Evolutionary conservation across 2,888 invertebrate species (phyloP).

Genomic region (Drosophila multiciliata): DNA sequence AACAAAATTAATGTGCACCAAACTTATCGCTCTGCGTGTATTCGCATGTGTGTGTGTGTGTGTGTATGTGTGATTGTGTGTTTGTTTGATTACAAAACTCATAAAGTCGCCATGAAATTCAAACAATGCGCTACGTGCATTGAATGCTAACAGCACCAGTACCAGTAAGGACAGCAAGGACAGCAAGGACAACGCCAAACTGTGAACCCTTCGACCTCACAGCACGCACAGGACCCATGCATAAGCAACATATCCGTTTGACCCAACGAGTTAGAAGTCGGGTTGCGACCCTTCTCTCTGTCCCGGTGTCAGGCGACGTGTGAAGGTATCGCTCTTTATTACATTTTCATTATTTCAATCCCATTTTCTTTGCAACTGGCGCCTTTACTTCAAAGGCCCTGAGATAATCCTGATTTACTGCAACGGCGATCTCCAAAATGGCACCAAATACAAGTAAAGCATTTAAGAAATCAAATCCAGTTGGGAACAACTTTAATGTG

Average conservation of each 20-base stretch:
- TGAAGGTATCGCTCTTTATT: conserved; percentile 63
- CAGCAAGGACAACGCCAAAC: conserved; percentile 32
- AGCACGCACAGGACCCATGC: conserved; percentile 50
- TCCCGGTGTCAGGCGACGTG: conserved; percentile 34
- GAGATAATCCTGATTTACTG: conserved; percentile 58
- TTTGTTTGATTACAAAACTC: conserved; percentile 78
- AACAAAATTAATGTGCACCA: conserved; percentile 59
- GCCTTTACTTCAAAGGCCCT: conserved; percentile 38
- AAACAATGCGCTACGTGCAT: conserved; percentile 80
- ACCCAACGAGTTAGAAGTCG: conserved; percentile 71
- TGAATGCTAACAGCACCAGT: conserved; percentile 53
- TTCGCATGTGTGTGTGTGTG: conserved; percentile 14
- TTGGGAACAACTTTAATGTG: conserved; percentile 48
- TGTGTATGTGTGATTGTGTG: conserved; percentile 34
- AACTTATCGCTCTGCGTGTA: conserved; percentile 21
- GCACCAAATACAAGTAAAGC: conserved; percentile 3
- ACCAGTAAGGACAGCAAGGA: conserved; percentile 11
- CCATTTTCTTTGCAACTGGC: conserved; percentile 53
- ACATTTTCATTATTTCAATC: conserved; percentile 75
- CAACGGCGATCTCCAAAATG: background rate
- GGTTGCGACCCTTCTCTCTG: conserved; percentile 1
- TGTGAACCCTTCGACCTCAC: conserved; percentile 14
- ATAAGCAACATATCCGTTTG: conserved; percentile 72
- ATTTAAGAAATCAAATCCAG: conserved; percentile 45
- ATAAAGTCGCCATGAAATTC: conserved; percentile 82